phyloP scores from a whole-genome alignment of 2,888 invertebrate species.

The Congeria kusceri region DNA sequence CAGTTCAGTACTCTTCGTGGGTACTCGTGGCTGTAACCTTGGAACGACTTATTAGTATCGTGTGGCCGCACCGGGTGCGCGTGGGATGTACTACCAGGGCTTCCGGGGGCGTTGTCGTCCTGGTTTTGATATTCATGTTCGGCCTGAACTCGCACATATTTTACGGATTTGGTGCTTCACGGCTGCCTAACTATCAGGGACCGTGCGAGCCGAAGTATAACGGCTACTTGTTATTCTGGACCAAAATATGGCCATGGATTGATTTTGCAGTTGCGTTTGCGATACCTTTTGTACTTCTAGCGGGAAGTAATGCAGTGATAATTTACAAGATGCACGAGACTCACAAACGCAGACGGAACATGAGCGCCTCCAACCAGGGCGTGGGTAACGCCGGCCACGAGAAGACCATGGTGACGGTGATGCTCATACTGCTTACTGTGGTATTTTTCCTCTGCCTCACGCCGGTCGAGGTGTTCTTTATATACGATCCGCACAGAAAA shows the following conservation, averaged over 20 bases:
- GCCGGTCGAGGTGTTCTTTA: constrained; percentile 48
- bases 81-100: constrained; percentile 22
- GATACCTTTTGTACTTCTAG: constrained; percentile 42
- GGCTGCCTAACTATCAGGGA: neutral
- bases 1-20: constrained; percentile 52
- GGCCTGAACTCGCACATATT: constrained; percentile 45
- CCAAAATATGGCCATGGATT: constrained; percentile 44
- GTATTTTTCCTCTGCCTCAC: constrained; percentile 46
- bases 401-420: constrained; percentile 16
- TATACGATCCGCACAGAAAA: constrained; percentile 32
- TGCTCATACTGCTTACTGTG: constrained; percentile 40
- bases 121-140: constrained; percentile 18
- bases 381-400: constrained; percentile 5
- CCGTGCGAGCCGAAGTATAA: constrained; percentile 37
- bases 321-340: constrained; percentile 34
- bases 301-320: constrained; percentile 32
- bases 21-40: constrained; percentile 51
- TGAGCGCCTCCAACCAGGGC: constrained; percentile 17
- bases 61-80: constrained; percentile 42
- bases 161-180: constrained; percentile 34
- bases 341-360: constrained; percentile 7
- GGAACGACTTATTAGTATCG: constrained; percentile 49
- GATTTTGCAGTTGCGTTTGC: constrained; percentile 50
- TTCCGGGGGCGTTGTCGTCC: constrained; percentile 3
- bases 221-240: constrained; percentile 30